Evolutionary conservation across 2,797 vertebrate species (phyloP).

Genomic region (Malurus leucopterus): DNA sequence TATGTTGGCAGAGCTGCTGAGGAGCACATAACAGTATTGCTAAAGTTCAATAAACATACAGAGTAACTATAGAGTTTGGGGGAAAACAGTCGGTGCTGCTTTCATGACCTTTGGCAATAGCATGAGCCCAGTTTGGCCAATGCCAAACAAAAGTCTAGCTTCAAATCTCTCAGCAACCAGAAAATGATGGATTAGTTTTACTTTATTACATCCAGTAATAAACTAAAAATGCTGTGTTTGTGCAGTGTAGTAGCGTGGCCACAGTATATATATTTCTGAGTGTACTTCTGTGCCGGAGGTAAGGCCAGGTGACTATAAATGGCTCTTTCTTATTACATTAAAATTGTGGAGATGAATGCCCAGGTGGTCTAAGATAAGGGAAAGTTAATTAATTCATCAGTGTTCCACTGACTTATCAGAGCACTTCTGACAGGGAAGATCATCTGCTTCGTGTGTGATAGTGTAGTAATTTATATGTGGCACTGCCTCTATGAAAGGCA

Average conservation of each 20-base stretch:
- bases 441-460: not conserved
- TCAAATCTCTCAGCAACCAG: constrained; percentile 1
- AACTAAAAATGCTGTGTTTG: constrained; percentile 7
- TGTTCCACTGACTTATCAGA: not conserved
- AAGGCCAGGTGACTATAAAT: not conserved
- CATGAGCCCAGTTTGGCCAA: not conserved
- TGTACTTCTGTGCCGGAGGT: not conserved
- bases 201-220: constrained; percentile 36
- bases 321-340: not conserved
- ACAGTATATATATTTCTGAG: not conserved
- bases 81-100: not conserved
- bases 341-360: not conserved
- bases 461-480: not conserved
- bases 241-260: not conserved
- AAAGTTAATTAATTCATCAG: not conserved
- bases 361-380: not conserved
- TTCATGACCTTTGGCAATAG: constrained; percentile 43
- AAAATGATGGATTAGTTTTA: constrained; percentile 34
- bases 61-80: constrained; percentile 45
- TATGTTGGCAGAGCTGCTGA: constrained; percentile 32
- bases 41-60: constrained; percentile 41
- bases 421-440: not conserved
- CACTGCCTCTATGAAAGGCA: not conserved
- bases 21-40: constrained; percentile 13
- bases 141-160: constrained; percentile 40